phyloP scores from a whole-genome alignment of 2,888 invertebrate species.

The Matsumyia berberina region DNA sequence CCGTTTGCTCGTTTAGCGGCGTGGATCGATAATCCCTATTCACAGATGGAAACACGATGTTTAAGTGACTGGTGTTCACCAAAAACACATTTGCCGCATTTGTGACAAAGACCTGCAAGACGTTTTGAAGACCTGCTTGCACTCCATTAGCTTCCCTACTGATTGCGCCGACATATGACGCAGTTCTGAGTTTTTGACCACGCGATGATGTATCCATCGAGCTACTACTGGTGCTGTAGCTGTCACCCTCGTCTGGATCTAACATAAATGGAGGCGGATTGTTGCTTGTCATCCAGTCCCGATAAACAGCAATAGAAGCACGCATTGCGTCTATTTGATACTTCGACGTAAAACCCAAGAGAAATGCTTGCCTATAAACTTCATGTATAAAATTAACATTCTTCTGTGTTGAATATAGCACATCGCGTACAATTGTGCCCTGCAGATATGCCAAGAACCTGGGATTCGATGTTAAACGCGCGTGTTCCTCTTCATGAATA shows the following conservation, averaged over 20 bases:
- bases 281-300: constrained; percentile 97
- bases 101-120: constrained; percentile 90
- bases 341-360: constrained; percentile 90
- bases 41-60: constrained; percentile 86
- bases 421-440: constrained; percentile 91
- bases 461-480: constrained; percentile 78
- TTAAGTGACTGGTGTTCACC: constrained; percentile 85
- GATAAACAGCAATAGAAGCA: constrained; percentile 95
- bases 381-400: constrained; percentile 98
- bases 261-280: constrained; percentile 91
- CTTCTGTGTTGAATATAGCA: constrained; percentile 93
- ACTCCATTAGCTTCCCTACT: constrained; percentile 91
- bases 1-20: constrained; percentile 95
- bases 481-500: constrained; percentile 82
- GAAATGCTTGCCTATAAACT: constrained; percentile 95
- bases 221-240: constrained; percentile 33
- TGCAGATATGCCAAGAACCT: constrained; percentile 81
- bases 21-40: constrained; percentile 87
- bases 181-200: constrained; percentile 88
- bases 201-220: constrained; percentile 80
- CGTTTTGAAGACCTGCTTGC: constrained; percentile 91
- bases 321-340: constrained; percentile 94
- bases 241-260: constrained; percentile 86
- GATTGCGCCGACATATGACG: constrained; percentile 94
- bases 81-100: constrained; percentile 98